Evolutionary conservation across 2,888 invertebrate genomes (phyloP).

Genomic region (Synanthedon formicaeformis): DNA sequence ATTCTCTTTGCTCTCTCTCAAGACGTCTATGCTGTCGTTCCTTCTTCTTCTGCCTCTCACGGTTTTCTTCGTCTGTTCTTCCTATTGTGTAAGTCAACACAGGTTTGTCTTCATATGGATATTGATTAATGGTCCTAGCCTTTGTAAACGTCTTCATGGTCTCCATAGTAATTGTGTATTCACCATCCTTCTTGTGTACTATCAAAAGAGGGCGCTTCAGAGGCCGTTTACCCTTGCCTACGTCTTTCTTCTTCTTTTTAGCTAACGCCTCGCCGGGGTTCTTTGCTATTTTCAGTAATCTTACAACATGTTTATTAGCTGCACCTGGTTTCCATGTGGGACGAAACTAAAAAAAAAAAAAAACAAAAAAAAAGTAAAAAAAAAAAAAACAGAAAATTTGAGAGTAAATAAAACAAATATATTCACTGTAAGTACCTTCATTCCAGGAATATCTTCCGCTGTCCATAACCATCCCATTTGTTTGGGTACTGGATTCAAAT

Average conservation of each 20-base stretch:
- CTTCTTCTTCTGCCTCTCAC: slow-evolving; percentile 39
- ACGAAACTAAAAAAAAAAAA: slow-evolving; percentile 45
- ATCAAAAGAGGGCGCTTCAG: slow-evolving; percentile 47
- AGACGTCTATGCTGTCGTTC: slow-evolving; percentile 44
- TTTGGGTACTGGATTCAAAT: slow-evolving; percentile 43
- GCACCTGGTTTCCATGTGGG: slow-evolving; percentile 60
- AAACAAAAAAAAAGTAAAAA: slow-evolving; percentile 11
- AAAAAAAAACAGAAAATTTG: slow-evolving; percentile 5
- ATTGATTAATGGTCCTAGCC: slow-evolving; percentile 42
- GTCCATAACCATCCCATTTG: slow-evolving; percentile 66
- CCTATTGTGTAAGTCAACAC: slow-evolving; percentile 49
- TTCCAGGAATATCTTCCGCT: slow-evolving; percentile 46
- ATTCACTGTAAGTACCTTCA: slow-evolving; percentile 34
- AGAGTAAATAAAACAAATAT: slow-evolving; percentile 1
- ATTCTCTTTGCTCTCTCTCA: slow-evolving; percentile 47
- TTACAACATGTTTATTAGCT: slow-evolving; percentile 46
- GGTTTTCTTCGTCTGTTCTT: slow-evolving; percentile 55
- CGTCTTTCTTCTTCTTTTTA: slow-evolving; percentile 43
- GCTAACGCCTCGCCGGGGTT: slow-evolving; percentile 38
- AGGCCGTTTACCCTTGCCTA: slow-evolving; percentile 30
- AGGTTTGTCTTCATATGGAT: slow-evolving; percentile 57
- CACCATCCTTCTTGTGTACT: slow-evolving; percentile 54
- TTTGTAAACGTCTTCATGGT: slow-evolving; percentile 48
- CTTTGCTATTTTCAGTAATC: slow-evolving; percentile 43
- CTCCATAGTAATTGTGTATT: slow-evolving; percentile 57